Percentiles rank a stretch among this genome's conserved stretches.
Evolutionary conservation across 2,113 vertebrate species (phyloP).

Genomic region (Rhinopomastus cyanomelas): DNA sequence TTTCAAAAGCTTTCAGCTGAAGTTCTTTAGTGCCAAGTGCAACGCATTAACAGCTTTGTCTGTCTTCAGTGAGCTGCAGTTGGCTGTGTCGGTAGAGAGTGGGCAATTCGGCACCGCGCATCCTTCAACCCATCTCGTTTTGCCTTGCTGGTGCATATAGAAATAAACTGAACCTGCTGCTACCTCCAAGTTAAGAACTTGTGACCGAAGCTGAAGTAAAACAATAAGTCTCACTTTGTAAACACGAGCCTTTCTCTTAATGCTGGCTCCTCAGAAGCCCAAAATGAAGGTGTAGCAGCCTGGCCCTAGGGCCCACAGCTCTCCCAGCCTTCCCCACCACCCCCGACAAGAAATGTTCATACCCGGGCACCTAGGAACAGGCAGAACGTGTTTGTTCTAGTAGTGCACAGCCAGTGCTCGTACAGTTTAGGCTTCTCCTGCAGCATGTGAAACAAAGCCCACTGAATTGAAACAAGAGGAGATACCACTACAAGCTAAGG

Average conservation of each 20-base stretch:
- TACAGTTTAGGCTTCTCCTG: neutral
- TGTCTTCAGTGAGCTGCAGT: constrained; percentile 30
- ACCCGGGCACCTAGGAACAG: neutral
- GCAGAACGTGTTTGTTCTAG: neutral
- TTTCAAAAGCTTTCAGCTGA: constrained; percentile 45
- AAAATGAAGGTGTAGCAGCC: neutral
- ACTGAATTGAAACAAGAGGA: neutral
- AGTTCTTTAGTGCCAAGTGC: constrained; percentile 39
- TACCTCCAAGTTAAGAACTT: constrained; percentile 49
- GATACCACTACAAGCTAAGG: neutral
- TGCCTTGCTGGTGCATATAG: constrained; percentile 39
- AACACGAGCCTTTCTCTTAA: neutral
- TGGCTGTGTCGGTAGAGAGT: neutral
- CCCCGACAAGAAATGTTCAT: neutral
- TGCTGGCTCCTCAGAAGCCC: neutral
- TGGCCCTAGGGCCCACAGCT: neutral
- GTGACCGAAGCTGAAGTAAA: constrained; percentile 50
- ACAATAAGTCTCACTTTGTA: neutral
- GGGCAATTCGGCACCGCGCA: neutral
- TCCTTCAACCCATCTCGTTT: constrained; percentile 19
- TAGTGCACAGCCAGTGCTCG: neutral
- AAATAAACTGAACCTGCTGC: constrained; percentile 50
- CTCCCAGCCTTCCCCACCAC: neutral
- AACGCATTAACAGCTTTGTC: constrained; percentile 19
- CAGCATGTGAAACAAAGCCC: neutral